Conservation (phyloP, 1,140 invertebrate genomes). For the Palaemon carinicauda region DNA sequence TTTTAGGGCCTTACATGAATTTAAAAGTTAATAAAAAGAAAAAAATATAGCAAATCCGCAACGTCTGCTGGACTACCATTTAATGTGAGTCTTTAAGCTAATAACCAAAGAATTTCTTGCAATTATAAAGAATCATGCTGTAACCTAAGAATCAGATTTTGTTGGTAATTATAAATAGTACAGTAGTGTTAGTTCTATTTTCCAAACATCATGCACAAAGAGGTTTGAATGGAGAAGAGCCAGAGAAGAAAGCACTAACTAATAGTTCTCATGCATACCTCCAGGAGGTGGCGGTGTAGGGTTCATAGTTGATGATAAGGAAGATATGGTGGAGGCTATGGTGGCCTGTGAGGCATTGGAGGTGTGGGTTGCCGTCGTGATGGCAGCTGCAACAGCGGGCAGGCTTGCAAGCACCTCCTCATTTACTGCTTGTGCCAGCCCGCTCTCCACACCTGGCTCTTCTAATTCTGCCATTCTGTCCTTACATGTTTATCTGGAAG, state of each 20-base stretch:
- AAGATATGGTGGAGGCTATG: slow-evolving; percentile 6
- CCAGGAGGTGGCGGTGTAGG: slow-evolving; percentile 24
- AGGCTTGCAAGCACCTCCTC: slow-evolving; percentile 37
- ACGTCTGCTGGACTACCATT: no score
- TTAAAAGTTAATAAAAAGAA: no score
- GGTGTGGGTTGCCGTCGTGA: neutral
- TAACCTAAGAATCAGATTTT: no score
- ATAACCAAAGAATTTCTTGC: no score
- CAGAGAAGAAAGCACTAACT: neutral
- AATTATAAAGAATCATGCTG: no score
- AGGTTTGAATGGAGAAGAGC: neutral
- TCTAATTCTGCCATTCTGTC: slow-evolving; percentile 21
- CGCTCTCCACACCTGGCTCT: slow-evolving; percentile 1
- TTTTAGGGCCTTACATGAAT: no score
- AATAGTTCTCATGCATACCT: neutral
- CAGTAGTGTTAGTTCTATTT: no score
- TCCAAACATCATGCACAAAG: neutral
- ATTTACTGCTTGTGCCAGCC: slow-evolving; percentile 35
- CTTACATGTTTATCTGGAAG: neutral
- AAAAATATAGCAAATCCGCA: no score
- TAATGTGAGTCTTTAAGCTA: no score
- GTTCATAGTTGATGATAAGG: neutral
- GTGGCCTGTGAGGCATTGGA: neutral
- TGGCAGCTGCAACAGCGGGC: neutral
- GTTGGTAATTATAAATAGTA: no score